Percentiles rank a stretch among this genome's conserved stretches.
Conservation (phyloP, 2,113 vertebrate genomes). For the Brevimyrus niger region DNA sequence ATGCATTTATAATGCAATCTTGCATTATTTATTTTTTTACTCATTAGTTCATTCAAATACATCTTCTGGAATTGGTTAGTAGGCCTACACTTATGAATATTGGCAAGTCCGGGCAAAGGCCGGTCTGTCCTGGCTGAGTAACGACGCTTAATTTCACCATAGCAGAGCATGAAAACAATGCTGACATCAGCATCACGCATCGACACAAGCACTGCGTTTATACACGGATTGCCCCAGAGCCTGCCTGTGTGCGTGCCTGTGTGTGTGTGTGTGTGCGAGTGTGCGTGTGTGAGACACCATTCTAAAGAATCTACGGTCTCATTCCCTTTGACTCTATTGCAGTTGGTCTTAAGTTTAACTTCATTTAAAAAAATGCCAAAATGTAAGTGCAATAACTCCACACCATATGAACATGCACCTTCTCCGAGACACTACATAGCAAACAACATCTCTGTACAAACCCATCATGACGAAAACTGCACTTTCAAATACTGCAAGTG, state of each 20-base stretch:
- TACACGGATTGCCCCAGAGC: neutral
- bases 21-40: neutral
- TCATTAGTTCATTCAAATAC: constrained; percentile 17
- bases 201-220: neutral
- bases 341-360: neutral
- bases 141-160: neutral
- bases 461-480: neutral
- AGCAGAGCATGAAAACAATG: neutral
- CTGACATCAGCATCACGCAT: neutral
- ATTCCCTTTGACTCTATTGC: neutral
- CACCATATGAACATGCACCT: constrained; percentile 30
- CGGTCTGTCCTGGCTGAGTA: neutral
- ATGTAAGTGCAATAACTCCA: constrained; percentile 50
- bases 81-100: neutral
- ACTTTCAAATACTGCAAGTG: constrained; percentile 12
- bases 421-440: neutral
- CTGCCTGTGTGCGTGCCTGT: neutral
- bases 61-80: neutral
- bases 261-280: neutral
- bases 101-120: neutral
- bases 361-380: constrained; percentile 47
- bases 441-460: neutral
- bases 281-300: neutral
- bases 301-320: neutral
- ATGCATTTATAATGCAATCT: constrained; percentile 21